These are phyloP conservation scores for Coregonus clupeaformis DNA, from an alignment of 2,113 vertebrate genomes.

Conservation along the genomic window DNA sequence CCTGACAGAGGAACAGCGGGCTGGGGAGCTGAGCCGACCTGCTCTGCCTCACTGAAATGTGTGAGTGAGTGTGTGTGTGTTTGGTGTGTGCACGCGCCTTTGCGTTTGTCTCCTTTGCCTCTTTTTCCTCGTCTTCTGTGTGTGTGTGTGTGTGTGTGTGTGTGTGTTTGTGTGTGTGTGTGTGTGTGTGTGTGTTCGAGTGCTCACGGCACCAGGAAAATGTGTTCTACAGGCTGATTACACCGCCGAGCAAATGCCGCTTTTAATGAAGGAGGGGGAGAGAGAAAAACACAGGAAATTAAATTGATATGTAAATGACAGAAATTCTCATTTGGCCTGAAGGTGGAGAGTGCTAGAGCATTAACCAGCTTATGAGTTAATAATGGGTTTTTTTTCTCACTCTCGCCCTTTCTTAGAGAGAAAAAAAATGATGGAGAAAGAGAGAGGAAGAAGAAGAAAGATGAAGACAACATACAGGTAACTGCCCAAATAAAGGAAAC, in stretches of 20 bases:
- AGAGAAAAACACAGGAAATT: slow-evolving; percentile 66
- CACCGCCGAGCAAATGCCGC: slow-evolving; percentile 57
- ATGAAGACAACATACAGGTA: slow-evolving; percentile 64
- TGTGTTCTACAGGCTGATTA: slow-evolving; percentile 58
- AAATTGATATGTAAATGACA: slow-evolving; percentile 77
- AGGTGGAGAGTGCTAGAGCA: slow-evolving; percentile 69
- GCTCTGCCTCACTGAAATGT: slow-evolving; percentile 34
- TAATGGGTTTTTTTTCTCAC: slow-evolving; percentile 48
- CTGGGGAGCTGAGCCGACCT: slow-evolving; percentile 38
- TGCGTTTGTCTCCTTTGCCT: too few species aligned
- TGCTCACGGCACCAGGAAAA: slow-evolving; percentile 39
- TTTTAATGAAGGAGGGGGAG: slow-evolving; percentile 62
- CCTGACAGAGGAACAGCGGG: slow-evolving; percentile 65
- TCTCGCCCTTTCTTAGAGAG: not conserved
- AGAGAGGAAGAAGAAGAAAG: slow-evolving; percentile 27
- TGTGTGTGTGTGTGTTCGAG: slow-evolving; percentile 6
- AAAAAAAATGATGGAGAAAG: not conserved
- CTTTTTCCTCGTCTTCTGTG: too few species aligned
- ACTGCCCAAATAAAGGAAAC: too few species aligned
- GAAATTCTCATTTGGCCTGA: slow-evolving; percentile 74
- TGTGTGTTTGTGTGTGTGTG: slow-evolving; percentile 12
- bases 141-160: slow-evolving; percentile 23
- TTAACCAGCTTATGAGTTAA: slow-evolving; percentile 75
- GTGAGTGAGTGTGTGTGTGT: not conserved
- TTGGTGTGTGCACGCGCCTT: slow-evolving; percentile 22